Percentiles rank a stretch among this genome's conserved stretches.
Evolutionary conservation across 2,888 invertebrate species (phyloP).

Genomic region (Chironomus tentans): DNA sequence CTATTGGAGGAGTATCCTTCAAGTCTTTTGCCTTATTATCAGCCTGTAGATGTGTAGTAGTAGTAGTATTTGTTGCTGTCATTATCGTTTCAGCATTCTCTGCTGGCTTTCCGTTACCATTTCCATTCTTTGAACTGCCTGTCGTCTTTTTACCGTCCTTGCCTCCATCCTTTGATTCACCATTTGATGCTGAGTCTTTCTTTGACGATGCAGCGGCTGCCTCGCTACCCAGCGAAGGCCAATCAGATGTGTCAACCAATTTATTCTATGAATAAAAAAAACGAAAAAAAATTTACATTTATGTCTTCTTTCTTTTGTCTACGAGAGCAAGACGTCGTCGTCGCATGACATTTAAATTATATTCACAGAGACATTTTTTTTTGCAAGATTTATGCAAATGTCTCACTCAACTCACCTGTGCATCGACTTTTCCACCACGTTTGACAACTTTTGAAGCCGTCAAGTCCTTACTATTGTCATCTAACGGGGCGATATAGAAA

Average conservation of each 20-base stretch:
- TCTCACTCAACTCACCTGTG: slow-evolving; percentile 37
- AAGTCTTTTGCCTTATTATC: neutral
- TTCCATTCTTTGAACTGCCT: neutral
- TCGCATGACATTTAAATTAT: too few relatives aligned
- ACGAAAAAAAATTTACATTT: neutral
- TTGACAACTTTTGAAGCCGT: slow-evolving; percentile 22
- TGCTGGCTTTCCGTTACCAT: neutral
- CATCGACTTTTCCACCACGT: slow-evolving; percentile 44
- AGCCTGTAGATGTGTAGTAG: neutral
- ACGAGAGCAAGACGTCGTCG: too few relatives aligned
- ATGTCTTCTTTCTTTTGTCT: neutral
- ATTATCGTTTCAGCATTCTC: neutral
- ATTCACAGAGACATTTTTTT: too few relatives aligned
- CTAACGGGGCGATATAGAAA: neutral
- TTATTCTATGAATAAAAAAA: neutral
- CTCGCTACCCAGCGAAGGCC: slow-evolving; percentile 10
- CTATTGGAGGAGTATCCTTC: neutral
- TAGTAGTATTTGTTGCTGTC: neutral
- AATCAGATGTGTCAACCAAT: slow-evolving; percentile 8
- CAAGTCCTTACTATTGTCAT: slow-evolving; percentile 16
- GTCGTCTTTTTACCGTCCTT: slow-evolving; percentile 2
- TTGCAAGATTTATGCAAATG: slow-evolving; percentile 31
- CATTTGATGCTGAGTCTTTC: slow-evolving; percentile 10
- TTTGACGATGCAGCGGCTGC: neutral
- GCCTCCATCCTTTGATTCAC: neutral